Conservation (phyloP, 2,797 vertebrate species). For the Danio kyathit region DNA sequence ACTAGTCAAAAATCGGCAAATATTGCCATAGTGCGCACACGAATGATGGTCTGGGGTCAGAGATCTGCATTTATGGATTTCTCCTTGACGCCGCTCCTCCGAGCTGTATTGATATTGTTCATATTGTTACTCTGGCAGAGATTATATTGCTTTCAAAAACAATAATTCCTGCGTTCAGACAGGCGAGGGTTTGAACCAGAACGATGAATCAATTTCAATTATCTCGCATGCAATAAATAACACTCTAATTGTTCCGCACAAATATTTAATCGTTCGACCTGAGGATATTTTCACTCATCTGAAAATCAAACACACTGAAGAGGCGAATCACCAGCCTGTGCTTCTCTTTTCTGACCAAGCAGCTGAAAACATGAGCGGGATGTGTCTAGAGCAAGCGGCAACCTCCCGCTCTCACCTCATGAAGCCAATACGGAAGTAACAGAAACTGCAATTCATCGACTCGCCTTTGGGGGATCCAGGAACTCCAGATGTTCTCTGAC, state of each 20-base stretch:
- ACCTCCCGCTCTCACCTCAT: no score
- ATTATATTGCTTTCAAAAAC: constrained; percentile 58
- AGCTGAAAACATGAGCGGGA: no score
- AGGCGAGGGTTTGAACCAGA: constrained; percentile 51
- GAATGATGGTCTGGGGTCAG: constrained; percentile 17
- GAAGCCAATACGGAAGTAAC: no score
- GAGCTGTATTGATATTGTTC: constrained; percentile 59
- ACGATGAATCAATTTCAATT: constrained; percentile 80
- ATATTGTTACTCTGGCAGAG: constrained; percentile 51
- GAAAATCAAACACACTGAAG: constrained; percentile 29
- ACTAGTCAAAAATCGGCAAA: no score
- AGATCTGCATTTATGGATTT: constrained; percentile 49
- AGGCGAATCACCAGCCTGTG: constrained; percentile 35
- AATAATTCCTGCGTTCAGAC: constrained; percentile 65
- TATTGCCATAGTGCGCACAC: no score
- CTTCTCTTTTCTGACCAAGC: no score
- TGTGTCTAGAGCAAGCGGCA: no score
- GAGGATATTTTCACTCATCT: constrained; percentile 53
- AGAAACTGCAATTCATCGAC: no score
- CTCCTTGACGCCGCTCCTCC: constrained; percentile 39
- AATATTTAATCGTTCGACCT: constrained; percentile 61
- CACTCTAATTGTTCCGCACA: constrained; percentile 74
- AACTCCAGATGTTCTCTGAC: no score
- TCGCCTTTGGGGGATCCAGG: no score
- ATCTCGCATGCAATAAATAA: constrained; percentile 74